Evolutionary conservation across 2,888 invertebrate species (phyloP).

Genomic region (Diplazon laetatorius): DNA sequence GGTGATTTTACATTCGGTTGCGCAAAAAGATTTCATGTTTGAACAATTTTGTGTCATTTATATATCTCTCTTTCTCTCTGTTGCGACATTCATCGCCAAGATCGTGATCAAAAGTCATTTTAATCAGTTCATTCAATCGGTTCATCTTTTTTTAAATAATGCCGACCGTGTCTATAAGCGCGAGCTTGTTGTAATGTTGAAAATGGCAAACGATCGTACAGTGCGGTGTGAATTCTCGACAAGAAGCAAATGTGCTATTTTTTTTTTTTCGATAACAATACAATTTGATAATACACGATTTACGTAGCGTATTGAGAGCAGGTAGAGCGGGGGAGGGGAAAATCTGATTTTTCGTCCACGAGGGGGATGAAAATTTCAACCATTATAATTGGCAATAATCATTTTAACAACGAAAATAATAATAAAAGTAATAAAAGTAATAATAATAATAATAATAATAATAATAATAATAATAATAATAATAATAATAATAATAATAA

Average conservation of each 20-base stretch:
- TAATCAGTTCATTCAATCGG: too few relatives aligned
- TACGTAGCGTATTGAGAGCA: neutral
- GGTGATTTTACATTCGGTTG: neutral
- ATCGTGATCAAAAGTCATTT: too few relatives aligned
- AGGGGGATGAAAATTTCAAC: slow-evolving; percentile 4
- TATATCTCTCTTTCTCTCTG: too few relatives aligned
- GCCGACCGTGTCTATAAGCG: too few relatives aligned
- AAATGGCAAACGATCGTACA: slow-evolving; percentile 24
- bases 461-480: slow-evolving; percentile 9
- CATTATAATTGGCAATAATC: neutral
- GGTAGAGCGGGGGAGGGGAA: too few relatives aligned
- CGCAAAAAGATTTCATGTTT: too few relatives aligned
- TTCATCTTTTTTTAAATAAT: too few relatives aligned
- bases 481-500: neutral
- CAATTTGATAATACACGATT: slow-evolving; percentile 26
- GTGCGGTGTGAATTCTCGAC: slow-evolving; percentile 31
- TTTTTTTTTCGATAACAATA: slow-evolving; percentile 16
- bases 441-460: neutral
- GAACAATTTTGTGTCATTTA: too few relatives aligned
- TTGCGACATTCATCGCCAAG: too few relatives aligned
- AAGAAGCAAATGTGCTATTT: slow-evolving; percentile 49
- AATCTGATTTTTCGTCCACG: slow-evolving; percentile 2
- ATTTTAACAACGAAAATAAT: neutral
- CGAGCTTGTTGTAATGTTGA: too few relatives aligned
- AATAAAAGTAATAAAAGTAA: neutral